Evolutionary conservation across 2,888 invertebrate species (phyloP).

Genomic region (Yponomeuta cagnagella): DNA sequence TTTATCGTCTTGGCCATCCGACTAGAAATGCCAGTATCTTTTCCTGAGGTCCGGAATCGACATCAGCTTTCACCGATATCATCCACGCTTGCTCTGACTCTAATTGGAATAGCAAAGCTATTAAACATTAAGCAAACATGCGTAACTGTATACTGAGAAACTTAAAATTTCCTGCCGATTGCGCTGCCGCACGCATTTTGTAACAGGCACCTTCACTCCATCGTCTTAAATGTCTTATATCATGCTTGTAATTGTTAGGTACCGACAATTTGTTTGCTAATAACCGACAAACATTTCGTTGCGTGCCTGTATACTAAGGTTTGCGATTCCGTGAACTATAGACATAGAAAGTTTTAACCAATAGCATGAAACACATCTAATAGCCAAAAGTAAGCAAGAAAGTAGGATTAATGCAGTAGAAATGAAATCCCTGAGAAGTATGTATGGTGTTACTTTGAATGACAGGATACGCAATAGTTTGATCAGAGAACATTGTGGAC

Average conservation of each 20-base stretch:
- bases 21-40: too few species aligned
- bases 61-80: conserved; percentile 4
- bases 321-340: too few species aligned
- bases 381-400: too few species aligned
- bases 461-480: too few species aligned
- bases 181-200: background rate
- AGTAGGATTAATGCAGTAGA: too few species aligned
- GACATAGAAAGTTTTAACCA: too few species aligned
- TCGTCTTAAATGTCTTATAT: background rate
- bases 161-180: background rate
- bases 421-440: too few species aligned
- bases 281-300: background rate
- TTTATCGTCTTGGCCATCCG: too few species aligned
- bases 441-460: too few species aligned
- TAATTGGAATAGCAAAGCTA: background rate
- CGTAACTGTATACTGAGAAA: background rate
- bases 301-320: background rate
- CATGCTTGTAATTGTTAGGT: background rate
- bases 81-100: background rate
- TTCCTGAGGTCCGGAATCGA: background rate
- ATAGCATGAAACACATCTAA: too few species aligned
- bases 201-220: background rate
- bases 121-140: background rate
- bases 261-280: background rate
- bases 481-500: too few species aligned